A percentile compares a stretch with the other conserved stretches of the same genome.
These are phyloP conservation scores for Phymanthus crucifer DNA, from an alignment of 92 coral and sea anemone species.

Conservation along the genomic window DNA sequence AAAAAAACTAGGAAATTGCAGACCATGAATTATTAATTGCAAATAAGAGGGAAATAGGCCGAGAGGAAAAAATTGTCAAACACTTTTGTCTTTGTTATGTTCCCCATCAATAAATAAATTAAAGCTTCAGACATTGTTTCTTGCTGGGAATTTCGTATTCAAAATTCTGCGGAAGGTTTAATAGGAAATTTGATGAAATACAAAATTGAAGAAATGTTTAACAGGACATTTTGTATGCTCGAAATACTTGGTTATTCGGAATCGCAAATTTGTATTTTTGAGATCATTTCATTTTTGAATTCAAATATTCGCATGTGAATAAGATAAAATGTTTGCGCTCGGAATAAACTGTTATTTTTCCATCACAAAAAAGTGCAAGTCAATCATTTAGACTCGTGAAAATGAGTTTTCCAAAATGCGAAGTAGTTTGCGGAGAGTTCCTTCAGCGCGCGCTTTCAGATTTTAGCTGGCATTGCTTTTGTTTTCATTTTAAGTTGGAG, in stretches of 20 bases:
- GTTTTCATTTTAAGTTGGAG: background rate
- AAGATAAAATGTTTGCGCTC: too few species aligned
- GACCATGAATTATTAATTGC: slow-evolving; percentile 25
- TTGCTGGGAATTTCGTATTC: background rate
- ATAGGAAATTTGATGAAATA: background rate
- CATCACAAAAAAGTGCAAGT: too few species aligned
- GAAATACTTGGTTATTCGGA: background rate
- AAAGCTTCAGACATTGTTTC: slow-evolving; percentile 17
- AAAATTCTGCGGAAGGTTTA: background rate
- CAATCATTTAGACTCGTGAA: too few species aligned
- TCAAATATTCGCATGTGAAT: too few species aligned
- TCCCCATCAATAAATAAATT: slow-evolving; percentile 31
- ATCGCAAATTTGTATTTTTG: too few species aligned
- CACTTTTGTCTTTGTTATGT: slow-evolving; percentile 31
- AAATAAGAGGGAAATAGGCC: slow-evolving; percentile 28
- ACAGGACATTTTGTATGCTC: background rate
- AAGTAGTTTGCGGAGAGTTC: too few species aligned
- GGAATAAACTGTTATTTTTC: too few species aligned
- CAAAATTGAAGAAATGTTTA: background rate
- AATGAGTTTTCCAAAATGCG: too few species aligned
- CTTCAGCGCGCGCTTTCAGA: too few species aligned
- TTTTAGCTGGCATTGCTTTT: background rate
- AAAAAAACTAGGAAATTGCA: slow-evolving; percentile 32
- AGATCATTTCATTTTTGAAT: too few species aligned
- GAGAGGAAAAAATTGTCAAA: slow-evolving; percentile 25